phyloP scores from a whole-genome alignment of 2,888 invertebrate genomes.

The Blastobasis adustella region DNA sequence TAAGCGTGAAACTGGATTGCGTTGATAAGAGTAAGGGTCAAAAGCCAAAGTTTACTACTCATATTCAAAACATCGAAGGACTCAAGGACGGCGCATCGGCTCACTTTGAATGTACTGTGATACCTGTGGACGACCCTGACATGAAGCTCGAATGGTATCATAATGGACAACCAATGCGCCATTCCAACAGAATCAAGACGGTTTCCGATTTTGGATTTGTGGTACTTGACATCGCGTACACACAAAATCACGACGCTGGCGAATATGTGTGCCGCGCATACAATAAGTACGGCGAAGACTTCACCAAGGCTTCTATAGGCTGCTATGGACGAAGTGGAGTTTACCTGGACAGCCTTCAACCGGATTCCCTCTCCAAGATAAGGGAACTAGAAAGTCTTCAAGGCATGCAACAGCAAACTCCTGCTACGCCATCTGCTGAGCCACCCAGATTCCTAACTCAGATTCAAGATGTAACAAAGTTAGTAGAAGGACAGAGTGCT shows the following conservation, averaged over 20 bases:
- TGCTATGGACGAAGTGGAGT: conserved; percentile 91
- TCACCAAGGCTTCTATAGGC: conserved; percentile 87
- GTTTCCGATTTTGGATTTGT: conserved; percentile 97
- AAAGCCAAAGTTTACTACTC: conserved; percentile 91
- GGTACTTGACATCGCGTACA: conserved; percentile 94
- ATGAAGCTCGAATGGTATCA: conserved; percentile 98
- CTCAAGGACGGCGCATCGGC: conserved; percentile 95
- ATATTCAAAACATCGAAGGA: conserved; percentile 87
- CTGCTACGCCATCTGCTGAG: conserved; percentile 80
- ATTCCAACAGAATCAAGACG: conserved; percentile 92
- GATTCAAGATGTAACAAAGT: conserved; percentile 86
- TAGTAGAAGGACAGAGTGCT: conserved; percentile 96
- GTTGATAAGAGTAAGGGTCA: conserved; percentile 90
- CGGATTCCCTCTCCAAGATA: conserved; percentile 91
- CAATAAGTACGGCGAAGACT: conserved; percentile 93
- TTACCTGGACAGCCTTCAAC: conserved; percentile 91
- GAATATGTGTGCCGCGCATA: conserved; percentile 95
- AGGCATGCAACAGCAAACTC: conserved; percentile 78
- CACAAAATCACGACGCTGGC: conserved; percentile 93
- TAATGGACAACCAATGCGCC: conserved; percentile 91
- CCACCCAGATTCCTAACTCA: conserved; percentile 94
- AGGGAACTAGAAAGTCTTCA: conserved; percentile 87
- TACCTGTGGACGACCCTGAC: conserved; percentile 95
- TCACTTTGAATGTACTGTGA: conserved; percentile 95
- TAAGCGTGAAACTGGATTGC: conserved; percentile 87